Conservation (phyloP, 2,113 vertebrate species). For the Anolis sagrei region DNA sequence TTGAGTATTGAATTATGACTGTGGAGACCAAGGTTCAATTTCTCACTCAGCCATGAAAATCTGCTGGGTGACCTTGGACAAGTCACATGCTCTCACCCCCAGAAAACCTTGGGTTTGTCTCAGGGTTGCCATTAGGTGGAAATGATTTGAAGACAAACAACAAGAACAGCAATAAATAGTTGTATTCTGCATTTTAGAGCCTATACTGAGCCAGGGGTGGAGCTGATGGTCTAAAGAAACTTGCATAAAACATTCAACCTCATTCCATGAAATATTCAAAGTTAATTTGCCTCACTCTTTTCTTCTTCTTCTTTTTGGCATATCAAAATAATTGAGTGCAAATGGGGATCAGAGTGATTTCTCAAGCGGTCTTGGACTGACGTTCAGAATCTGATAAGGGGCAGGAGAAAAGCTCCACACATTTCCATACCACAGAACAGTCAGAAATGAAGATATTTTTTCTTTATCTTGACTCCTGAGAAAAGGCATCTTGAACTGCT, state of each 20-base stretch:
- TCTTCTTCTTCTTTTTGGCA: background rate
- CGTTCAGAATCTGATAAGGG: background rate
- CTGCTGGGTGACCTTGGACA: too few relatives aligned
- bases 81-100: too few relatives aligned
- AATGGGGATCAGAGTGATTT: background rate
- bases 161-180: too few relatives aligned
- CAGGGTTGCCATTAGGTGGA: too few relatives aligned
- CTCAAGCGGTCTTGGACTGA: background rate
- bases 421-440: background rate
- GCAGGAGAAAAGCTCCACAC: background rate
- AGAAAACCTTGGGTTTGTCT: too few relatives aligned
- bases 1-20: too few relatives aligned
- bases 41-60: too few relatives aligned
- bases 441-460: background rate
- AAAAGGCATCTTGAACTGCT: slow-evolving; percentile 4
- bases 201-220: background rate
- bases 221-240: too few relatives aligned
- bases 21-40: too few relatives aligned
- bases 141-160: too few relatives aligned
- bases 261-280: background rate
- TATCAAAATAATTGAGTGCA: background rate
- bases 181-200: background rate
- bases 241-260: background rate
- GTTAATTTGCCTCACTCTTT: background rate
- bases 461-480: background rate